Conservation (phyloP, 2,797 vertebrate species). For the Tauraco hartlaubi region DNA sequence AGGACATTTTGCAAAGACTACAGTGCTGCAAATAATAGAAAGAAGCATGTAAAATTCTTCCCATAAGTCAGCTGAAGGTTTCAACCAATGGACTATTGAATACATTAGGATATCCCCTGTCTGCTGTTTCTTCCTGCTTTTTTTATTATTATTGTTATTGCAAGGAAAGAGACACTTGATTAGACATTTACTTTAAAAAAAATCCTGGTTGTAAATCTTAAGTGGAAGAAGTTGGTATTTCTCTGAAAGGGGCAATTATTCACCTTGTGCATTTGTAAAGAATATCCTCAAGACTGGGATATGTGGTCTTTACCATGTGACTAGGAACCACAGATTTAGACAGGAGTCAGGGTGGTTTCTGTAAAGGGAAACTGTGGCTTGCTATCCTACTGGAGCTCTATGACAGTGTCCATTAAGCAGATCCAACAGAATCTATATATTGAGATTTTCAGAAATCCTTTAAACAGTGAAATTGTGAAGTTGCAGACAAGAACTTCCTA, state of each 20-base stretch:
- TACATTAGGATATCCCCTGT: not conserved
- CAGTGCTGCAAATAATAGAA: not conserved
- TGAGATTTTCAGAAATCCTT: not conserved
- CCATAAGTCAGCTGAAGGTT: not conserved
- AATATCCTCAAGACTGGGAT: not conserved
- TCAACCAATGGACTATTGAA: not conserved
- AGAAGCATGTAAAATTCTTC: not conserved
- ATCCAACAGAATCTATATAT: not conserved
- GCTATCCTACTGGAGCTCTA: not conserved
- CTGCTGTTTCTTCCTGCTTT: not conserved
- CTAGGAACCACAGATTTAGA: not conserved
- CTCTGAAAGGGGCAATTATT: not conserved
- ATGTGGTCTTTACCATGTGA: not conserved
- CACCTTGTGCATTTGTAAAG: not conserved
- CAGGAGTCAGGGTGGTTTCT: not conserved
- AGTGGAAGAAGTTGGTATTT: not conserved
- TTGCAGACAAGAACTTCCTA: not conserved
- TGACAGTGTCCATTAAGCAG: not conserved
- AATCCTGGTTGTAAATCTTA: not conserved
- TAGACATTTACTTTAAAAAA: not conserved
- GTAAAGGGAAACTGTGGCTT: not conserved
- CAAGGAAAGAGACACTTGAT: not conserved
- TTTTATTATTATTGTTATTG: not conserved
- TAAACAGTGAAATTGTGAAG: not conserved
- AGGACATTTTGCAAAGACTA: not conserved